Evolutionary conservation across 2,797 vertebrate genomes (phyloP), one percentile per base, ranked within the genome.

Genomic region (Gymnothorax javanicus): DNA sequence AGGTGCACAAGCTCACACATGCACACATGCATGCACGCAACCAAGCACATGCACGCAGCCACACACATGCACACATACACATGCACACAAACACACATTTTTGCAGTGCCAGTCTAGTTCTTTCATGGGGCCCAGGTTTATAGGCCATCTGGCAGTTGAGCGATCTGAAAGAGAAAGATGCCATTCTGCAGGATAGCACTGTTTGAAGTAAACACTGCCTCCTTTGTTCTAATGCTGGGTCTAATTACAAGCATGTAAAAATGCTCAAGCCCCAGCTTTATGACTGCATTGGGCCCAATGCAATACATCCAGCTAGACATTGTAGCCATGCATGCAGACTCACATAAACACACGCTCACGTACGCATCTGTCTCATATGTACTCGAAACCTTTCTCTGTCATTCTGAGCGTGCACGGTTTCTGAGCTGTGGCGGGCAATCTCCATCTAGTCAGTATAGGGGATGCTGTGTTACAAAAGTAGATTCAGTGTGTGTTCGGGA

Each of bases 91-190:
- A 13, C 57, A 71, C 50, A 43, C 82, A 71, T 52, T 17, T 43
- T 59, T 87, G 83, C 25, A 56, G 75, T 85, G 71, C 67, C 12
- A 83, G 56, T 88, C 87, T 90, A 90, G 86, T 84, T 87, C 60
- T 58, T 87, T 87, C 83, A 86, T 85, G 75, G 58, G 69, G 87
- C 88, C 87, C 90, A 88, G 88, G 89, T 88, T 87, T 87, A 77
- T 59, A 87, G 86, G 88, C 89, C 90, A 91, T 92, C 91, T 91
- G 91, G 90, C 86, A 87, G 69, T 64, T 82, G 85, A 84, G 86
- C 89, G 88, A 87, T 91, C 86, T 84, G 88, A 87, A 73, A 89
- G 60, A 27, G 56, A 90, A 84, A 87, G 87, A 86, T 86, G 83
- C 75, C 82, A 87, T 88, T 86, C 85, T 87, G 73, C 87, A 87